phyloP scores from a whole-genome alignment of 2,113 vertebrate species.

The Archilochus colubris region DNA sequence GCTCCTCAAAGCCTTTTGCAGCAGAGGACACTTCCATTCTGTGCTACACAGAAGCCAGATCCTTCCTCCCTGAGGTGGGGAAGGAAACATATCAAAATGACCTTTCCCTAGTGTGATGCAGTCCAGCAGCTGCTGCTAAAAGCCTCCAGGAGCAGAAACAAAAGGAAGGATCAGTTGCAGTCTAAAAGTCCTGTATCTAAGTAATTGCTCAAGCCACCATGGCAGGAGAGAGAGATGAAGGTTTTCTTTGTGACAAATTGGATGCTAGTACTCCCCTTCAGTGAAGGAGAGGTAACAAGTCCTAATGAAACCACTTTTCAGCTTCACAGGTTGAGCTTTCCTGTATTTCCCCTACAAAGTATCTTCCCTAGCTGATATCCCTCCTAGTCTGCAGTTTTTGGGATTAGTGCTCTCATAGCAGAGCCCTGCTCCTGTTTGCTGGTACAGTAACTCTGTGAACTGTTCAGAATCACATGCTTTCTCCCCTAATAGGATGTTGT shows the following conservation, averaged over 20 bases:
- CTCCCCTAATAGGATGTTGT: neutral
- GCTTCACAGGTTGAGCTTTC: neutral
- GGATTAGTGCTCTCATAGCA: neutral
- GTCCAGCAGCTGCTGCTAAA: neutral
- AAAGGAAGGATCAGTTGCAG: neutral
- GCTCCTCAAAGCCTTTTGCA: neutral
- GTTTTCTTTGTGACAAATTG: neutral
- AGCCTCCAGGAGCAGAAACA: neutral
- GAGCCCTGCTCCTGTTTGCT: neutral
- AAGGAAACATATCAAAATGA: neutral
- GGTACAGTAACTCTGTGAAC: neutral
- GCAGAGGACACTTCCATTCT: neutral
- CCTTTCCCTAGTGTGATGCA: neutral
- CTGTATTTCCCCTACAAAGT: neutral
- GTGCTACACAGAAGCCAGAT: neutral
- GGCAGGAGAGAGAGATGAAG: neutral
- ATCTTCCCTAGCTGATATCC: neutral
- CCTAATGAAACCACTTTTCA: neutral
- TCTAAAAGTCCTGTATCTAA: neutral
- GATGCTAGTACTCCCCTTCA: neutral
- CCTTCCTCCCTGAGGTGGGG: neutral
- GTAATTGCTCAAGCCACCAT: neutral
- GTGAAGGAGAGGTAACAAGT: neutral
- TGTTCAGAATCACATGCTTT: rapidly evolving
- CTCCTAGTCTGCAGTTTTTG: neutral